phyloP scores from a whole-genome alignment of 2,888 invertebrate genomes.

The Drepana falcataria region DNA sequence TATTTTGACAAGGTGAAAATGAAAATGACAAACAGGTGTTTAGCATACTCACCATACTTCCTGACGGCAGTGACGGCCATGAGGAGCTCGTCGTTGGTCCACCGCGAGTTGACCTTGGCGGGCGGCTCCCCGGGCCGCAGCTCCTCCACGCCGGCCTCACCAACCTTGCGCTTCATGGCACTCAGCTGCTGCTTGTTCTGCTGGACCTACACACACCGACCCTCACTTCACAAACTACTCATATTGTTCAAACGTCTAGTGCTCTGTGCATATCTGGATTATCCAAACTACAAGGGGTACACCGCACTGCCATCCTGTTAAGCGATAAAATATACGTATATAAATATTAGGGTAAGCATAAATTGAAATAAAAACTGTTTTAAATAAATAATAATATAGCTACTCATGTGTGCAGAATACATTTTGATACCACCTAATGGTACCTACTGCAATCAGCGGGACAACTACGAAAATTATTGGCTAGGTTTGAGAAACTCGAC shows the following conservation, averaged over 20 bases:
- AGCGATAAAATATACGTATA: constrained; percentile 20
- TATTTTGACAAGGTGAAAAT: too few species aligned
- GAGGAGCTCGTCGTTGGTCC: constrained; percentile 95
- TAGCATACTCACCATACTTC: constrained; percentile 88
- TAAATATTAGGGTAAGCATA: constrained; percentile 31
- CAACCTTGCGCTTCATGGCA: constrained; percentile 88
- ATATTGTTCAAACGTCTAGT: constrained; percentile 15
- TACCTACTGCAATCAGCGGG: constrained; percentile 33
- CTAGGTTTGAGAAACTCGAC: constrained; percentile 27
- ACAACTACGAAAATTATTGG: constrained; percentile 32
- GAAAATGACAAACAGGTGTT: background rate
- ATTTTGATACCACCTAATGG: constrained; percentile 42
- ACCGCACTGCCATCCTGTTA: constrained; percentile 35
- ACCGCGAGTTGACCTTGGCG: constrained; percentile 89
- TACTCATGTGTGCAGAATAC: constrained; percentile 71
- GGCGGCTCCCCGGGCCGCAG: constrained; percentile 80
- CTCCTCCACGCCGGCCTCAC: constrained; percentile 79
- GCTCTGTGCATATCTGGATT: constrained; percentile 71
- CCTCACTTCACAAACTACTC: constrained; percentile 5
- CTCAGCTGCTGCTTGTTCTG: constrained; percentile 95
- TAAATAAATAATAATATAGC: constrained; percentile 30
- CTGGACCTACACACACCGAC: constrained; percentile 84
- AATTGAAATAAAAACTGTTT: constrained; percentile 24
- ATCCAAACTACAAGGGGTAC: constrained; percentile 56
- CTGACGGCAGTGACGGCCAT: constrained; percentile 93